Conservation (phyloP, 2,797 vertebrate species). For the Botia almorhae region DNA sequence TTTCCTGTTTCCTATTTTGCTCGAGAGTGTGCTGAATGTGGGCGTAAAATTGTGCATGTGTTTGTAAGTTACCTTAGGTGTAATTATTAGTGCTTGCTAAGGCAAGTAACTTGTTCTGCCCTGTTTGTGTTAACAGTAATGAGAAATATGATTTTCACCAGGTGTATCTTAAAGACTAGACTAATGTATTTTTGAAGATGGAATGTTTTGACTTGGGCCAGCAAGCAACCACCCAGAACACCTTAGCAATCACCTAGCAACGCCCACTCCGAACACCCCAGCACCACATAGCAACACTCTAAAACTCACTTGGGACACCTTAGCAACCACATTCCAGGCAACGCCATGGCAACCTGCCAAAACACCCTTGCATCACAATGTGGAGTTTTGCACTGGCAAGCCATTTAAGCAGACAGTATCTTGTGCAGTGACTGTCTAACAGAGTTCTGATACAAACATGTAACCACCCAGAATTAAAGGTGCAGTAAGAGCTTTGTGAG, state of each 20-base stretch:
- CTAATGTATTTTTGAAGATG: not conserved
- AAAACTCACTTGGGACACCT: too few species aligned
- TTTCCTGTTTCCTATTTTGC: constrained; percentile 18
- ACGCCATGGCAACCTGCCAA: not conserved
- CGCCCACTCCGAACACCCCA: too few species aligned
- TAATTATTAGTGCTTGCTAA: not conserved
- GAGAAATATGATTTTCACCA: not conserved
- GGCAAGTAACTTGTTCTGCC: not conserved
- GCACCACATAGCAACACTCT: not conserved
- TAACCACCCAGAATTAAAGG: too few species aligned
- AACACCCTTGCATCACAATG: not conserved
- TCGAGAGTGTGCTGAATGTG: constrained; percentile 35
- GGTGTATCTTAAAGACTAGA: too few species aligned
- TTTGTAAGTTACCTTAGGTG: constrained; percentile 16
- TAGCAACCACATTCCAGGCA: not conserved
- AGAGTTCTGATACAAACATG: too few species aligned
- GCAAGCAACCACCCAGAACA: not conserved
- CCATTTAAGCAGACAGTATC: not conserved
- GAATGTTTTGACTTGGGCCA: not conserved
- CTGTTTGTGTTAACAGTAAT: too few species aligned
- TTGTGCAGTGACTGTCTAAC: too few species aligned
- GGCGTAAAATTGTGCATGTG: constrained; percentile 40
- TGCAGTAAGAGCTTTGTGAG: too few species aligned
- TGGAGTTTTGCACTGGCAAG: not conserved
- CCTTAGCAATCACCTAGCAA: not conserved